Percentiles rank a stretch among this genome's conserved stretches.
These are phyloP conservation scores for Aldrovandia affinis DNA, from an alignment of 2,797 vertebrate genomes.

Conservation along the genomic window DNA sequence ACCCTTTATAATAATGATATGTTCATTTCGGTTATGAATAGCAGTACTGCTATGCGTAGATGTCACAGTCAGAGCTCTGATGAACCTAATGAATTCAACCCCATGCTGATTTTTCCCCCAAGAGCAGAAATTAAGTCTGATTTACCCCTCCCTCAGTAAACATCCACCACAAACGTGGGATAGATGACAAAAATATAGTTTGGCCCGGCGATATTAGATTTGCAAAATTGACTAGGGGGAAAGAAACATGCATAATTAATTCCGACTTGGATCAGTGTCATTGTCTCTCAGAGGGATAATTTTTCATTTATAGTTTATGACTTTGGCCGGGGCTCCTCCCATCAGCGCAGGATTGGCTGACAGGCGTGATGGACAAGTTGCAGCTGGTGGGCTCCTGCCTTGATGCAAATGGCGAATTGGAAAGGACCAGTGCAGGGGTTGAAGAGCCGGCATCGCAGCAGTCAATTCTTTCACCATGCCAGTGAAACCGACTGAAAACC, in stretches of 20 bases:
- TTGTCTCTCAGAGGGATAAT: conserved; percentile 52
- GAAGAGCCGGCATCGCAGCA: not conserved
- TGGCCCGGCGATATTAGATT: conserved; percentile 51
- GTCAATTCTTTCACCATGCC: not conserved
- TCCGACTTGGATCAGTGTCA: conserved; percentile 56
- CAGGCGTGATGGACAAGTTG: not conserved
- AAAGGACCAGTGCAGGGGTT: not conserved
- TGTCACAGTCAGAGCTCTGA: not conserved
- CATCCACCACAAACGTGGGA: conserved; percentile 8
- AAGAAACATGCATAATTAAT: conserved; percentile 57
- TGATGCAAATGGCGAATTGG: not conserved
- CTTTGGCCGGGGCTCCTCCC: conserved; percentile 5
- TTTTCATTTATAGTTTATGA: conserved; percentile 47
- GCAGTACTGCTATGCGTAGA: not conserved
- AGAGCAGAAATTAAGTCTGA: not conserved
- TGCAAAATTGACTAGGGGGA: conserved; percentile 49
- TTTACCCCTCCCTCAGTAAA: conserved; percentile 17
- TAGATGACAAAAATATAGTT: conserved; percentile 45
- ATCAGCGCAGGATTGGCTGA: not conserved
- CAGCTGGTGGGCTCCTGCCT: not conserved
- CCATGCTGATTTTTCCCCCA: not conserved
- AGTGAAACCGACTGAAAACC: not conserved
- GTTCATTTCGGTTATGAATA: not conserved
- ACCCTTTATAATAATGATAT: not conserved
- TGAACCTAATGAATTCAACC: conserved; percentile 17